Conservation (phyloP, 2,888 invertebrate genomes). For the Adelognathus sp. region DNA sequence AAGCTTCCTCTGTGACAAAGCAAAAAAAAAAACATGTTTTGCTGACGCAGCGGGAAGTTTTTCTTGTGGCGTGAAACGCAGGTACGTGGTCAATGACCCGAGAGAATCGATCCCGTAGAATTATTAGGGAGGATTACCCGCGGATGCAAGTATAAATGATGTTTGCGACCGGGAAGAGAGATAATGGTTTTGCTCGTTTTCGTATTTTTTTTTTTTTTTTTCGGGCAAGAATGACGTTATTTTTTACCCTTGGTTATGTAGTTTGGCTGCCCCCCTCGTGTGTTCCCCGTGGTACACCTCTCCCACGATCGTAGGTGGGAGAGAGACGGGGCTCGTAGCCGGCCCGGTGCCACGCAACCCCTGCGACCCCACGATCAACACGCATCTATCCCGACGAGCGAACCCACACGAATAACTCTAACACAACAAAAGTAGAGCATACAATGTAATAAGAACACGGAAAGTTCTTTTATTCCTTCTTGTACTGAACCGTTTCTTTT, state of each 20-base stretch:
- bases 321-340: neutral
- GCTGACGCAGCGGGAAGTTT: neutral
- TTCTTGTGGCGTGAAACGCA: neutral
- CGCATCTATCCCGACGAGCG: slow-evolving; percentile 50
- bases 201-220: slow-evolving; percentile 41
- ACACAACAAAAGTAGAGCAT: slow-evolving; percentile 40
- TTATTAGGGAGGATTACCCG: neutral
- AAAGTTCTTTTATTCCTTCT: slow-evolving; percentile 43
- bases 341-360: slow-evolving; percentile 58
- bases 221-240: slow-evolving; percentile 46
- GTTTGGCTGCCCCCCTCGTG: slow-evolving; percentile 10
- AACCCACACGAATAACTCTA: slow-evolving; percentile 40
- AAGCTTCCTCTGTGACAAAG: too few species aligned
- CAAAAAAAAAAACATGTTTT: neutral
- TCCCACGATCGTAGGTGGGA: neutral
- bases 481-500: slow-evolving; percentile 8
- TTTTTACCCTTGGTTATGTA: slow-evolving; percentile 46
- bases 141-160: neutral
- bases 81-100: neutral
- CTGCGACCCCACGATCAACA: slow-evolving; percentile 59
- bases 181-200: slow-evolving; percentile 34
- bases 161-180: neutral
- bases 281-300: slow-evolving; percentile 26
- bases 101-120: neutral
- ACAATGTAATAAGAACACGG: slow-evolving; percentile 45